Evolutionary conservation across 2,888 invertebrate genomes (phyloP), one percentile per base, ranked within the genome.

Genomic region (Hipparchia sbordonii): DNA sequence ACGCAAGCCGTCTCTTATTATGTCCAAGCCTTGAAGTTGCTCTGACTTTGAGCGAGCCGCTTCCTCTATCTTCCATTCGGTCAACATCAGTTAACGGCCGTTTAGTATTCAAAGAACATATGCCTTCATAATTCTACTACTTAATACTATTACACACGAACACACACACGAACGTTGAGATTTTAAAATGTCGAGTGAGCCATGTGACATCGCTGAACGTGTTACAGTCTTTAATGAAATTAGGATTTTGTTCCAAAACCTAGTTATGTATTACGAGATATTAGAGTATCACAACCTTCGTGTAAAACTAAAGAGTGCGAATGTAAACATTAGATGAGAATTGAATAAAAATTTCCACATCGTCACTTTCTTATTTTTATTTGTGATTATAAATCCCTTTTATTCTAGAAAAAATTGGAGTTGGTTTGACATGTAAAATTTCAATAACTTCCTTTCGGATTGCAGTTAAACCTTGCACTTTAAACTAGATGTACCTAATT

Each of bases 61-160:
- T 68, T 59, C 68, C 59, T 60, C 33, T 65, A 2, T 4, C 68
- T 84, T 71, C 52, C 60, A 66, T 81, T 82, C 79, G 81, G 81
- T 82, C 88, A 87, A 9, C 68, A 60, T 59, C 87, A 87, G 82
- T 87, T 87, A 89, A 86, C 80, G 79, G 78, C 77, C 86, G 85
- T 81, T 93, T 92, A 90, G 89, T 89, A 93, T 93, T 93, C 93
- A 90, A 87, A 87, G 85, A 85, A 88, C 90, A 88, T 85, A 86
- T 87, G 88, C 88, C 90, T 81, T 91, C 90, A 92, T 92, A 92
- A 92, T 91, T 91, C 92, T 84, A 87, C 89, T 89, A 86, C 88
- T 92, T 90, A 92, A 90, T 91, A 90, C 89, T 86, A 87, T 83
- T 86, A 86, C 85, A 85, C 87, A 87, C 89, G 90, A 88, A 86